These are phyloP conservation scores for Labroides dimidiatus DNA, from an alignment of 2,797 vertebrate genomes.

Conservation along the genomic window DNA sequence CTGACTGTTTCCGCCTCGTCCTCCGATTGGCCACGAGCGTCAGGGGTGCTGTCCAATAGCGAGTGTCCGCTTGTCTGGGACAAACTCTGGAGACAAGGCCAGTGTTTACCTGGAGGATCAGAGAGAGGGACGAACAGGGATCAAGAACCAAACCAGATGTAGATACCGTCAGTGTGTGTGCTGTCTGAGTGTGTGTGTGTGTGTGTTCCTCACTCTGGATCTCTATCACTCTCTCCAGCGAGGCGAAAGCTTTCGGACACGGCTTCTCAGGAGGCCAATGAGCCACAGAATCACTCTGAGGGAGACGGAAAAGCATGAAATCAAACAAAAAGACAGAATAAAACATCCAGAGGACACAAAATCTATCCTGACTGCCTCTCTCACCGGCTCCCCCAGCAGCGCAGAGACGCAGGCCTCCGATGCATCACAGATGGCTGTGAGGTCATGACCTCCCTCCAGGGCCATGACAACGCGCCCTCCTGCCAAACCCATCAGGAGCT, in stretches of 20 bases:
- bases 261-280: slow-evolving; percentile 88
- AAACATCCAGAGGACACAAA: too few relatives aligned
- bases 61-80: slow-evolving; percentile 84
- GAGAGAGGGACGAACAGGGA: not conserved
- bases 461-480: slow-evolving; percentile 94
- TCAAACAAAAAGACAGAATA: not conserved
- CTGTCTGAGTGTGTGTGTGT: slow-evolving; percentile 13
- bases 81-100: slow-evolving; percentile 88
- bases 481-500: slow-evolving; percentile 94
- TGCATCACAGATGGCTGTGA: slow-evolving; percentile 92
- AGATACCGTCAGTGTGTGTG: too few relatives aligned
- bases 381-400: slow-evolving; percentile 92
- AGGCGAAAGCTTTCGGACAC: slow-evolving; percentile 90
- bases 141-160: not conserved
- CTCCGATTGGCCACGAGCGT: slow-evolving; percentile 78
- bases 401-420: slow-evolving; percentile 93
- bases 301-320: not conserved
- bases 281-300: slow-evolving; percentile 89
- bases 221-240: slow-evolving; percentile 94
- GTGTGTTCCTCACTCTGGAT: slow-evolving; percentile 90
- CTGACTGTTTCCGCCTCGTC: slow-evolving; percentile 94
- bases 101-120: slow-evolving; percentile 88
- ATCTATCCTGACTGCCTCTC: slow-evolving; percentile 11
- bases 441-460: slow-evolving; percentile 93
- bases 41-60: slow-evolving; percentile 83